Evolutionary conservation across 2,888 invertebrate genomes (phyloP), one percentile per base, ranked within the genome.

Genomic region (Rhopalosiphum nymphaeae): DNA sequence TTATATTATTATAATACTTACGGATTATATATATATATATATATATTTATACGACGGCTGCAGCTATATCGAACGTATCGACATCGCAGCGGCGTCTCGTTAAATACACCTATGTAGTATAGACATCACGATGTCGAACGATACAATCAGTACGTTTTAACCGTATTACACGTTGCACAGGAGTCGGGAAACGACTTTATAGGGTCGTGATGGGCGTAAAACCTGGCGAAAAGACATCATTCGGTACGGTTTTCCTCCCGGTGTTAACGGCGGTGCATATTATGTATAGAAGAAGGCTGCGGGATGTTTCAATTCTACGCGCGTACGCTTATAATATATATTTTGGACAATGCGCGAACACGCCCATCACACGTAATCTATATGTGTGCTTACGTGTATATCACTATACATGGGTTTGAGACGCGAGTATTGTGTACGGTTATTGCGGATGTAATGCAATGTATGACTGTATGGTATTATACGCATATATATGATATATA

Each of bases 161-260:
- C 78, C 29, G 86, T 86, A 10, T 86, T 44, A 86, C 44, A 49
- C 86, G 86, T 46, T 1, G 85, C 26, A 16, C 78, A 9, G 36
- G 78, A 86, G 46, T 86, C 86, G 44, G 88, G 9, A 16, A 53
- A 53, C 88, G 88, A 89, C 88, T 89, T 56, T 89, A 53, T 53
- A 1, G 88, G 88, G 53, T 56, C 5, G 88, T 36, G 56, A 89
- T 89, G 88, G 88, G 88, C 88, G 88, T 88, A 44, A 44, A 44
- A 44, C 85, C 3, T 0, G 88, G 53, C 89, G 61, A 49, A 53
- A 49, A 49, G 88, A 49, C 53, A 53, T 88, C 21, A 53, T 89
- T 89, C 53, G 88, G 26, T 56, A 11, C 88, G 88, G 88, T 56
- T 56, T 56, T 56, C 56, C 88, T 89, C 56, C 88, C 88, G 88